phyloP scores from a whole-genome alignment of 2,113 vertebrate species.

The Benitochromis conjunctus region DNA sequence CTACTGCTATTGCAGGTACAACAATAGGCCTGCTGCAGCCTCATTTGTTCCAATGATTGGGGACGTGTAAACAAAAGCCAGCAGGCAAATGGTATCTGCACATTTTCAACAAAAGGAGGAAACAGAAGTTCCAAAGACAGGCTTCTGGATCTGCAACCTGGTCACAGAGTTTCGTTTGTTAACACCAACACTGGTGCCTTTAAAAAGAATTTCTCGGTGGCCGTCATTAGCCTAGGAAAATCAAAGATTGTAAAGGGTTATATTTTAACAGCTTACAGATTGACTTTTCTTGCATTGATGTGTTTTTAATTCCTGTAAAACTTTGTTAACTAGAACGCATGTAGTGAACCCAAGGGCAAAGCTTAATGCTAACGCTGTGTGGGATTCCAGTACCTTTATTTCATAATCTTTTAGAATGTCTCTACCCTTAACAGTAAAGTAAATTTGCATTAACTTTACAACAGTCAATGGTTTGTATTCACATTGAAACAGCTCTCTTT shows the following conservation, averaged over 20 bases:
- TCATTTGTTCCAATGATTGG: neutral
- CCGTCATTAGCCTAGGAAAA: neutral
- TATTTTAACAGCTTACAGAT: neutral
- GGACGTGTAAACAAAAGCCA: neutral
- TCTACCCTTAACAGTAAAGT: neutral
- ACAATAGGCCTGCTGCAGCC: neutral
- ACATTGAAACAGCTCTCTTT: neutral
- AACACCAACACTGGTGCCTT: neutral
- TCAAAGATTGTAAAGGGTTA: neutral
- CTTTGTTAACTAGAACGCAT: neutral
- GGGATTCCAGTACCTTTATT: neutral
- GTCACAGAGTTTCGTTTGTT: neutral
- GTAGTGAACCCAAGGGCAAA: neutral
- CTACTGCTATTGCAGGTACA: neutral
- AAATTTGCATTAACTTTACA: neutral
- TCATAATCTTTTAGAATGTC: neutral
- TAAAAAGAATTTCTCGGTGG: neutral
- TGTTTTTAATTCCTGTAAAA: neutral
- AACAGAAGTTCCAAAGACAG: neutral
- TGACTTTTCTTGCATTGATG: neutral
- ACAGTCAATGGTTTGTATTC: neutral
- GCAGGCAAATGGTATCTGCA: neutral
- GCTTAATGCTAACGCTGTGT: neutral
- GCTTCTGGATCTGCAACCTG: neutral
- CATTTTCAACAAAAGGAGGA: neutral